Evolutionary conservation across 2,888 invertebrate genomes (phyloP), one percentile per base, ranked within the genome.

Genomic region (Luffia ferchaultella): DNA sequence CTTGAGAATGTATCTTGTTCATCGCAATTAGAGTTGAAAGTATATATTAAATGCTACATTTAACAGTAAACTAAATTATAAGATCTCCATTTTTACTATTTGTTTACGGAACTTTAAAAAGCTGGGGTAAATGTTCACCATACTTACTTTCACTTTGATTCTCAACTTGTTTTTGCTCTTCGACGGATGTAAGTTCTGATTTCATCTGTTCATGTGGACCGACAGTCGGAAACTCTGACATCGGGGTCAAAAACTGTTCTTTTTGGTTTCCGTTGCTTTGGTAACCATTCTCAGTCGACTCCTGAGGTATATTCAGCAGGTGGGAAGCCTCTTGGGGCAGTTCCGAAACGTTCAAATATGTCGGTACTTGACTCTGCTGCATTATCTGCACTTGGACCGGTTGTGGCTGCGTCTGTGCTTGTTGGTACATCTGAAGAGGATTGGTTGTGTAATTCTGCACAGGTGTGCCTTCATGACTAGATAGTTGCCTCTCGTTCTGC

Each of bases 391-490:
- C 12, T 18, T 55, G 53, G 19, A 55, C 50, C 48, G 59, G 60
- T 48, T 40, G 51, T 46, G 53, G 59, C 46, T 48, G 55, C 49
- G 49, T 57, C 52, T 68, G 73, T 45, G 56, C 67, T 50, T 58
- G 74, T 55, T 73, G 85, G 61, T 78, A 79, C 70, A 80, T 75
- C 54, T 84, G 84, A 58, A 82, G 64, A 50, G 82, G 83, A 57
- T 82, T 82, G 61, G 76, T 63, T 54, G 75, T 60, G 54, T 70
- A 82, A 66, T 83, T 78, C 65, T 83, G 84, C 68, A 79, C 77
- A 12, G 79, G 80, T 5, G 80, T 82, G 70, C 83, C 79, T 70
- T 84, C 84, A 66, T 78, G 84, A 76, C 79, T 82, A 73, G 78
- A 83, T 62, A 78, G 79, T 67, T 80, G 79, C 69, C 83, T 67